Evolutionary conservation across 1,140 invertebrate genomes (phyloP).

Genomic region (Trachelipus rathkii): DNA sequence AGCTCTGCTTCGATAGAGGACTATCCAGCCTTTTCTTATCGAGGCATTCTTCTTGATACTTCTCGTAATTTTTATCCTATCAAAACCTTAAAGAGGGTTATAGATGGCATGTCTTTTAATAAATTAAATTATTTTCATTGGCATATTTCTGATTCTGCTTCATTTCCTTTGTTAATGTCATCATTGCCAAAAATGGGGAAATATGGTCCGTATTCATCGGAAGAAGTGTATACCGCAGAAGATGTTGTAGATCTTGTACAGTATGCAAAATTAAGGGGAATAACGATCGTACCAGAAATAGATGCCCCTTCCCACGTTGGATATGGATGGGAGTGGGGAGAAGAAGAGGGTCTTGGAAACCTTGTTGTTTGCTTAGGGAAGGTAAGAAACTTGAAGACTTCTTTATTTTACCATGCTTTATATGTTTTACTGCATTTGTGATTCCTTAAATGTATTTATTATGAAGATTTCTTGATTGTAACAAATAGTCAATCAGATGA

Average conservation of each 20-base stretch:
- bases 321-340: conserved; percentile 75
- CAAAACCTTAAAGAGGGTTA: conserved; percentile 63
- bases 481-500: too few relatives aligned
- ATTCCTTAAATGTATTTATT: too few relatives aligned
- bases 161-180: conserved; percentile 70
- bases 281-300: conserved; percentile 79
- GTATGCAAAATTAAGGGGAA: conserved; percentile 66
- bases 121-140: conserved; percentile 84
- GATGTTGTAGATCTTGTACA: conserved; percentile 67
- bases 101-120: conserved; percentile 73
- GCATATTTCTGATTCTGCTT: conserved; percentile 83
- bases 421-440: too few relatives aligned
- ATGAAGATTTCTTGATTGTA: too few relatives aligned
- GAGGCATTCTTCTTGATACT: conserved; percentile 44
- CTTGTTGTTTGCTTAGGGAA: conserved; percentile 56
- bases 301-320: conserved; percentile 83
- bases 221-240: conserved; percentile 58
- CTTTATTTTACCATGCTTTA: too few relatives aligned
- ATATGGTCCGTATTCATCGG: conserved; percentile 66
- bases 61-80: conserved; percentile 58
- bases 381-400: conserved; percentile 23
- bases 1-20: conserved; percentile 25
- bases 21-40: conserved; percentile 35
- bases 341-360: conserved; percentile 57
- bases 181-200: conserved; percentile 63